These are phyloP conservation scores for Stichopus chloronotus DNA, from an alignment of 35 echinoderm and acorn worm genomes.

Conservation along the genomic window DNA sequence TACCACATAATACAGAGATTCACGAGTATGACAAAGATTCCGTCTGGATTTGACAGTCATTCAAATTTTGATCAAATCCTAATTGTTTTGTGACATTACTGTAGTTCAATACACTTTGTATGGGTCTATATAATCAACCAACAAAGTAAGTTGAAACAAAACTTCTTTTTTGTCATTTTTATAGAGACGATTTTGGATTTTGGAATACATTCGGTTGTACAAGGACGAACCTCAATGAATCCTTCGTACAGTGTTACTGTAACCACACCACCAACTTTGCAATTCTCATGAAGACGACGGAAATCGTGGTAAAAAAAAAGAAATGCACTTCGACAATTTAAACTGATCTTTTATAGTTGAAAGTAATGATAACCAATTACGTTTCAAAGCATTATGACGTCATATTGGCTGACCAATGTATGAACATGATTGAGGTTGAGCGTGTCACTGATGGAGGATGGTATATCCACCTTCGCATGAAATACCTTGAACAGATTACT, in stretches of 20 bases:
- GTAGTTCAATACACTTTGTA: not conserved
- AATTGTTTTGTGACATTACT: not conserved
- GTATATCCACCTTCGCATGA: too few relatives aligned
- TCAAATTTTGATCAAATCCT: not conserved
- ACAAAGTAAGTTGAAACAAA: not conserved
- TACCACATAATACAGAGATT: not conserved
- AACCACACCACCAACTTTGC: conserved; percentile 58
- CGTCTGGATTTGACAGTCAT: not conserved
- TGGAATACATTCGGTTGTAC: conserved; percentile 30
- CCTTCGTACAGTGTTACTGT: conserved; percentile 18
- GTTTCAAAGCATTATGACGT: too few relatives aligned
- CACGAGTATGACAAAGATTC: not conserved
- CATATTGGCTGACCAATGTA: too few relatives aligned
- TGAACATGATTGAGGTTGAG: too few relatives aligned
- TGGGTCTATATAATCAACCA: not conserved
- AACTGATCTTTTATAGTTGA: not conserved
- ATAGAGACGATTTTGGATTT: not conserved
- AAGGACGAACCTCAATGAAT: not conserved
- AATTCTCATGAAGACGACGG: conserved; percentile 29
- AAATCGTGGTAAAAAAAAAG: conserved; percentile 27
- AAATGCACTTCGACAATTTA: not conserved
- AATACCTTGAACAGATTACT: too few relatives aligned
- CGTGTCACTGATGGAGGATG: too few relatives aligned
- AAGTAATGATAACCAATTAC: not conserved
- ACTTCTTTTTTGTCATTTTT: too few relatives aligned